Evolutionary conservation across 2,797 vertebrate genomes (phyloP), one percentile per base, ranked within the genome.

Genomic region (Cynodonichthys magdalenae): DNA sequence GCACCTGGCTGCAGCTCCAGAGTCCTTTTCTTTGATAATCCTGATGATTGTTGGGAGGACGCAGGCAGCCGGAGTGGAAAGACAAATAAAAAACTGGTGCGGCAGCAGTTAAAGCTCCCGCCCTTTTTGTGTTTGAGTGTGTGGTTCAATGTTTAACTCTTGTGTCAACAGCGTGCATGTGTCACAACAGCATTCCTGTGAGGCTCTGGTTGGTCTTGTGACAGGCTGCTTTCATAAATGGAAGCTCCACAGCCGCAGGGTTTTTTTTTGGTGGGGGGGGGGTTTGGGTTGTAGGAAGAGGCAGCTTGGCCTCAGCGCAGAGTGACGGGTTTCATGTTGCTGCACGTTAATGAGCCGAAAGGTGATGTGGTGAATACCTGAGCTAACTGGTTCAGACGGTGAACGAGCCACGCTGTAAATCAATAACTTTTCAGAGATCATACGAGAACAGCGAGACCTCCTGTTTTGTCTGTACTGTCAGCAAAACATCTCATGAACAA

Each of bases 151-250:
- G 81, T 89, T 90, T 87, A 90, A 92, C 88, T 77, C 86, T 82
- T 89, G 78, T 81, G 87, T 92, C 87, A 90, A 90, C 83, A 85
- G 66, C 15, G 14, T 12, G 60, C 57, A 81, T 87, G 88, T 90
- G 88, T 89, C 86, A 89, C 87, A 88, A 87, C 84, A 86, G 85
- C 87, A 88, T 90, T 91, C 87, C 83, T 70, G 80, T 39, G 75
- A 87, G 77, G 68, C 69, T 39, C 36, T 1, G 1, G n/a, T 59
- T 74, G 1, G 69, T 88, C 86, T 85, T 90, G 86, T 90, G 89
- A 89, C 86, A 76, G 71, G 80, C 83, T 29, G 42, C 64, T 89
- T 90, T 91, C 83, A 83, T 88, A 90, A 90, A 34, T 79, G 75
- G 61, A 51, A 66, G 68, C 74, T 2, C 56, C 48, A 51, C 80